A percentile compares a stretch with the other conserved stretches of the same genome.
phyloP scores from a whole-genome alignment of 1,140 invertebrate genomes.

The Rhopalosiphum padi region DNA sequence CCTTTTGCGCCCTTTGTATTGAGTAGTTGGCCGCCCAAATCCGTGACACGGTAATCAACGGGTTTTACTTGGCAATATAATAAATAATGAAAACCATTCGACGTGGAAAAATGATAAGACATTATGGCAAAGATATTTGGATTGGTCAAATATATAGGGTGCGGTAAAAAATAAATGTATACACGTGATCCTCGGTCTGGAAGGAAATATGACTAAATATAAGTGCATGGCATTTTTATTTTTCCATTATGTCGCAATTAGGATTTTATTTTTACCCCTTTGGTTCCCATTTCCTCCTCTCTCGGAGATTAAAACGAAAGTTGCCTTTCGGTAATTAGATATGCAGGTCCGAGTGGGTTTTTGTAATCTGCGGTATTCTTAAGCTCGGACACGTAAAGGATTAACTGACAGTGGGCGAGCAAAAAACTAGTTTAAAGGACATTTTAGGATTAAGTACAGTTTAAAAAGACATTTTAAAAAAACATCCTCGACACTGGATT shows the following conservation, averaged over 20 bases:
- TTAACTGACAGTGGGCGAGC: conserved; percentile 40
- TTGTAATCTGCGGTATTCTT: conserved; percentile 57
- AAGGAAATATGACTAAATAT: conserved; percentile 22
- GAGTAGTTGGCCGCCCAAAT: conserved; percentile 57
- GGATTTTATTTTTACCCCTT: conserved; percentile 55
- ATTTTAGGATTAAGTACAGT: conserved; percentile 55
- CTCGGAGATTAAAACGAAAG: conserved; percentile 56
- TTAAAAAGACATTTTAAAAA: conserved; percentile 57
- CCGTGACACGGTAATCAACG: conserved; percentile 57
- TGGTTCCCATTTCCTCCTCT: conserved; percentile 35
- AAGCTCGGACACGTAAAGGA: conserved; percentile 57
- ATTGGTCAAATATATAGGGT: conserved; percentile 45
- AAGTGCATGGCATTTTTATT: conserved; percentile 43
- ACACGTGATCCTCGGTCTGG: neutral
- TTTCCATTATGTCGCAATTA: conserved; percentile 53
- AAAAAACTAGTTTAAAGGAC: conserved; percentile 54
- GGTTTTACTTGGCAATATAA: conserved; percentile 57
- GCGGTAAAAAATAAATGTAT: conserved; percentile 32
- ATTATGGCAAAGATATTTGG: conserved; percentile 52
- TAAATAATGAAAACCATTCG: conserved; percentile 57
- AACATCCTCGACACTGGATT: conserved; percentile 53
- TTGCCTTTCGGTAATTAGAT: conserved; percentile 56
- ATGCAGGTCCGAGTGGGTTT: conserved; percentile 57
- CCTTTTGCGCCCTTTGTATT: conserved; percentile 57
- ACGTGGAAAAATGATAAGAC: conserved; percentile 56